Base-by-base conservation (phyloP, 2,797 vertebrate species). In the Oryzias dopingdopingensis region DNA sequence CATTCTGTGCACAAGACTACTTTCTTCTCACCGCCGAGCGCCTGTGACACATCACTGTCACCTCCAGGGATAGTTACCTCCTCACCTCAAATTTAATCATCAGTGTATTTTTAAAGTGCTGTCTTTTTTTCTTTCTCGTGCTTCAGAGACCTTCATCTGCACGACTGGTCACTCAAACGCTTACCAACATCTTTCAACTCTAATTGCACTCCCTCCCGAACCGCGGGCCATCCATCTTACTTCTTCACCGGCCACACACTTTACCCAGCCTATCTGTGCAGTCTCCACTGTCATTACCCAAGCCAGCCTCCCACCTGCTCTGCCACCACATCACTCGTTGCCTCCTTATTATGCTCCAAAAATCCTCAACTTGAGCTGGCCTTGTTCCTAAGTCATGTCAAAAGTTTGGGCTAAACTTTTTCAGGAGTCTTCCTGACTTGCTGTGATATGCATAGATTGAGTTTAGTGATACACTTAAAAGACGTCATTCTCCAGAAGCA, bases 201-300 rank as follows among this genome's bases (percentile, higher is more conserved):
- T 43, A 60, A 14, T 49, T 60, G 41, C 57, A 32, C 23, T 12
- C 42, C 43, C 57, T 20, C 29, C 23, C 57, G 14, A 29, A 44
- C 17, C 26, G 44, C 37, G 15, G 45, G 59, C 49, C 40, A 46
- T 61, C 42, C 43, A 52, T 61, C 49, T 52, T 44, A 20, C 29
- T 32, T 46, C 12, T 52, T 43, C 20, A 24, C 26, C n/a, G 48
- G 48, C 40, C 32, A 37, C 47, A 50, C 23, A 59, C 41, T 43
- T 26, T 50, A 15, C 23, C 41, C 17, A 58, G 48, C 41, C 48
- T 29, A 32, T 15, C 18, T 49, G 56, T 41, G 42, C 41, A 29
- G 22, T 16, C 47, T 42, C n/a, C n/a, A 42, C 41, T 50, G 52
- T 55, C 42, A 55, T 50, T 50, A 24, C 47, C 15, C 22, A 15